Evolutionary conservation across 2,888 invertebrate species (phyloP).

Genomic region (Synanthedon andrenaeformis): DNA sequence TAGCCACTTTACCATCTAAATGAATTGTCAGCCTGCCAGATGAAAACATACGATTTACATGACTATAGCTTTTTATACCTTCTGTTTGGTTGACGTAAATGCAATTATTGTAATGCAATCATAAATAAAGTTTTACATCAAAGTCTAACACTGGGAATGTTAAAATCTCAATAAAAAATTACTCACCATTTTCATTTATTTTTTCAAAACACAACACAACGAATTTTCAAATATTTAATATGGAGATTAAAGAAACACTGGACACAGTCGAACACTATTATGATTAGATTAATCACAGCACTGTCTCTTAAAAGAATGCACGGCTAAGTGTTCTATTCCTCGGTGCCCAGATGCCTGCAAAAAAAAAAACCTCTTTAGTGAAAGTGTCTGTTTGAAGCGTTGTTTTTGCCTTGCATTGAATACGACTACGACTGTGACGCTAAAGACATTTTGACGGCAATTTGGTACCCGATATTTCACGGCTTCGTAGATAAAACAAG

Average conservation of each 20-base stretch:
- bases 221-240: background rate
- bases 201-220: background rate
- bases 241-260: background rate
- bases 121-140: background rate
- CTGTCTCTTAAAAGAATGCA: constrained; percentile 18
- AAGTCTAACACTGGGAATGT: background rate
- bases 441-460: constrained; percentile 5
- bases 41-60: too few species aligned
- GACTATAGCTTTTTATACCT: too few species aligned
- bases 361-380: constrained; percentile 35
- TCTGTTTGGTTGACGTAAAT: too few species aligned
- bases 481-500: background rate
- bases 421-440: background rate
- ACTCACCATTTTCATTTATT: background rate
- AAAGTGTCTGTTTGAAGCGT: constrained; percentile 34
- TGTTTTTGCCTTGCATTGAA: constrained; percentile 4
- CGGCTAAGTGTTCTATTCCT: constrained; percentile 19
- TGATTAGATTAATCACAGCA: constrained; percentile 19
- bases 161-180: background rate
- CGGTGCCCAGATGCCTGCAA: constrained; percentile 26
- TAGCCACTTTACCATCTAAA: too few species aligned
- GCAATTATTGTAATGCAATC: too few species aligned
- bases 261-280: background rate
- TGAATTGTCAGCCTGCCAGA: too few species aligned
- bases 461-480: background rate